A percentile compares a stretch with the other conserved stretches of the same genome.
phyloP scores from a whole-genome alignment of 1,140 invertebrate species.

The Drosophila asahinai region DNA sequence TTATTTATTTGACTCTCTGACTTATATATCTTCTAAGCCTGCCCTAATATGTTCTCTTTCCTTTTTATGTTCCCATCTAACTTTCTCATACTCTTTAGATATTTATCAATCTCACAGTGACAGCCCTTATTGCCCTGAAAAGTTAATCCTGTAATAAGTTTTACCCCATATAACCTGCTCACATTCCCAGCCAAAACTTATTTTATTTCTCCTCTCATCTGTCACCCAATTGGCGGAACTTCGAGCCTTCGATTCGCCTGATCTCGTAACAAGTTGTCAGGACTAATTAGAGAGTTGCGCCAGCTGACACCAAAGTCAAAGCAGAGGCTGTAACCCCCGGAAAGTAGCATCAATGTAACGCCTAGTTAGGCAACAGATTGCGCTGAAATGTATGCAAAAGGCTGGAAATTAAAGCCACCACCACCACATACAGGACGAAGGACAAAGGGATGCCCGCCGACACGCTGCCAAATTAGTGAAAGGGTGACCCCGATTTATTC shows the following conservation, averaged over 20 bases:
- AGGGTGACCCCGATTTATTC: conserved; percentile 59
- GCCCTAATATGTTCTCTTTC: too few relatives aligned
- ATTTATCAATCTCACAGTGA: not conserved
- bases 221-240: conserved; percentile 15
- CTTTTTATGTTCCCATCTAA: not conserved
- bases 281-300: conserved; percentile 38
- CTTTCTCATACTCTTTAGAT: not conserved
- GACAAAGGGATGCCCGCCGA: conserved; percentile 54
- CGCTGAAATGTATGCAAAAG: conserved; percentile 71
- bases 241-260: conserved; percentile 21
- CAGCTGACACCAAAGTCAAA: conserved; percentile 40
- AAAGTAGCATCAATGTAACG: conserved; percentile 63
- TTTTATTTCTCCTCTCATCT: conserved; percentile 19
- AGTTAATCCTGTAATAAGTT: not conserved
- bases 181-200: conserved; percentile 10
- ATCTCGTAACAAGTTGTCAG: conserved; percentile 51
- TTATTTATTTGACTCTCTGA: not conserved
- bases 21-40: not conserved
- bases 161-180: conserved; percentile 15
- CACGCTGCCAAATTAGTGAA: conserved; percentile 65
- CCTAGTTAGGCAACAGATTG: conserved; percentile 77
- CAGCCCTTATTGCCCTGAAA: not conserved
- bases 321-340: conserved; percentile 6
- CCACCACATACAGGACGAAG: conserved; percentile 14
- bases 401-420: conserved; percentile 35